phyloP scores from a whole-genome alignment of 2,888 invertebrate species.

The Apamea crenata region DNA sequence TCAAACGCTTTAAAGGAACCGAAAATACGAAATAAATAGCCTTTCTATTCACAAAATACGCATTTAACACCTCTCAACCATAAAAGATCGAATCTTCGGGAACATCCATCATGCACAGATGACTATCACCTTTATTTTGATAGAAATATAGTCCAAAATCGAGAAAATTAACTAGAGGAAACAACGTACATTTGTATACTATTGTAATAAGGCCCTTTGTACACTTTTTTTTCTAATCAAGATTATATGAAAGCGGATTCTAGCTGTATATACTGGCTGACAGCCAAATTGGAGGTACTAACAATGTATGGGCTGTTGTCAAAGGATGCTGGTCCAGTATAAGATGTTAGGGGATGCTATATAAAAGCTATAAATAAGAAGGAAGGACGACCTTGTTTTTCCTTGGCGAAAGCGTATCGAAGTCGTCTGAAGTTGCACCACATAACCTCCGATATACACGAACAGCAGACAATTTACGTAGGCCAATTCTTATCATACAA shows the following conservation, averaged over 20 bases:
- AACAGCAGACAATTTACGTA: neutral
- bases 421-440: neutral
- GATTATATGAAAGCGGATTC: conserved; percentile 71
- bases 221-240: conserved; percentile 72
- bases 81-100: conserved; percentile 56
- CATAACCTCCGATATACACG: neutral
- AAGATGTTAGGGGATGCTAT: conserved; percentile 22
- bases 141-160: conserved; percentile 24
- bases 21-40: conserved; percentile 55
- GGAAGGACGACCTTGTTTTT: too few species aligned
- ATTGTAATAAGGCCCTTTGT: conserved; percentile 56
- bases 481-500: neutral
- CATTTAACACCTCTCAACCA: conserved; percentile 59
- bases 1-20: conserved; percentile 50
- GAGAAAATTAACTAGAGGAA: conserved; percentile 15
- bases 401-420: neutral
- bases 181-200: conserved; percentile 44
- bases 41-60: conserved; percentile 59
- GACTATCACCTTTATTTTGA: conserved; percentile 33
- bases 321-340: conserved; percentile 24
- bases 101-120: conserved; percentile 27
- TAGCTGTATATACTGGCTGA: conserved; percentile 72
- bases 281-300: conserved; percentile 75
- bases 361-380: neutral
- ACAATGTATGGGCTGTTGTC: conserved; percentile 42